phyloP scores from a whole-genome alignment of 2,888 invertebrate species.

The Notodonta ziczac region DNA sequence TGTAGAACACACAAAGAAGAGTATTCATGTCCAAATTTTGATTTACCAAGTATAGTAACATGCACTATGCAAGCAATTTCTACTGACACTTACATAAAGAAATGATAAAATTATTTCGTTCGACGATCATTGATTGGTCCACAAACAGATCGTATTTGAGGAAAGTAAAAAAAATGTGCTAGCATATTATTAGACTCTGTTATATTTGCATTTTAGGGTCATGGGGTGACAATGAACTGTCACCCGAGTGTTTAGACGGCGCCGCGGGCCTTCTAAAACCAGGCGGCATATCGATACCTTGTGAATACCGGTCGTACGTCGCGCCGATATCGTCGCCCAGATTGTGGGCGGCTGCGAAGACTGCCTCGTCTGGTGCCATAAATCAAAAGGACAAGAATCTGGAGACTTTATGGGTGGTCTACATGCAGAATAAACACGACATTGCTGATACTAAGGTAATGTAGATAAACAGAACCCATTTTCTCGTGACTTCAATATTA shows the following conservation, averaged over 20 bases:
- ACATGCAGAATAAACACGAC: conserved; percentile 93
- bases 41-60: no score
- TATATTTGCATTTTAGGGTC: conserved; percentile 85
- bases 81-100: no score
- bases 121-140: no score
- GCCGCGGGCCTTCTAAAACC: conserved; percentile 93
- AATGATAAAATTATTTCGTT: no score
- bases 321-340: conserved; percentile 97
- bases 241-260: conserved; percentile 98
- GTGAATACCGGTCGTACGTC: conserved; percentile 93
- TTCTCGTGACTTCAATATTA: no score
- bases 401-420: conserved; percentile 97
- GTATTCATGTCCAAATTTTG: no score
- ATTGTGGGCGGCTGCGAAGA: conserved; percentile 90
- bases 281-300: conserved; percentile 96
- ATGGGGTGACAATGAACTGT: conserved; percentile 99
- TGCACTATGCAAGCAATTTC: no score
- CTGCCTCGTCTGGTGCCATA: conserved; percentile 48
- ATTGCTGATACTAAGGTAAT: conserved; percentile 87
- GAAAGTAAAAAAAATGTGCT: background rate
- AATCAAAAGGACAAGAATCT: conserved; percentile 69
- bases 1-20: no score
- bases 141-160: no score
- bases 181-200: no score
- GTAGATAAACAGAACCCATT: no score